A percentile compares a stretch with the other conserved stretches of the same genome.
Evolutionary conservation across 2,888 invertebrate species (phyloP).

Genomic region (Dyspetes luteomarginatus): DNA sequence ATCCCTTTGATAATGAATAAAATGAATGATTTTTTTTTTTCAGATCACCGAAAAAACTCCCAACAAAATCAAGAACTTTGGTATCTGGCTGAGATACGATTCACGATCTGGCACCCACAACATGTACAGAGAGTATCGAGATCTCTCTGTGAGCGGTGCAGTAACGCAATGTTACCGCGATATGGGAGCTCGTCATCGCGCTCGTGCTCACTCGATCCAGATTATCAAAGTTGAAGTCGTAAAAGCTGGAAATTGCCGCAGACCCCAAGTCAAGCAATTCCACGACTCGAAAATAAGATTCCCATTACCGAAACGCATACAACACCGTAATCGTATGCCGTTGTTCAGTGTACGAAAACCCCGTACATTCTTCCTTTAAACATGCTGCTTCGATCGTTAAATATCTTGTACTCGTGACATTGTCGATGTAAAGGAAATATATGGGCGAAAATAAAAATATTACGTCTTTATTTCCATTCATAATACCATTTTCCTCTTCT

Average conservation of each 20-base stretch:
- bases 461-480: neutral
- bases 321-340: conserved; percentile 92
- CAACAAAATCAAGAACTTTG: conserved; percentile 98
- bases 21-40: conserved; percentile 50
- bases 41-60: conserved; percentile 96
- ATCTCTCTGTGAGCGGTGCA: conserved; percentile 96
- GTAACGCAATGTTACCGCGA: conserved; percentile 99
- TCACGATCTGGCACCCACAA: conserved; percentile 99
- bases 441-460: conserved; percentile 48
- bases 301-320: conserved; percentile 96
- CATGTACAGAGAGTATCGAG: conserved; percentile 99
- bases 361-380: conserved; percentile 90
- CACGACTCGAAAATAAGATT: conserved; percentile 98
- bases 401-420: conserved; percentile 53
- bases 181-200: conserved; percentile 96
- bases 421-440: conserved; percentile 55
- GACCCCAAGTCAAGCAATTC: conserved; percentile 99
- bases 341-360: conserved; percentile 93
- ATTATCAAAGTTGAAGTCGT: conserved; percentile 98
- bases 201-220: conserved; percentile 98
- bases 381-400: conserved; percentile 30
- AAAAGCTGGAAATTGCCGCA: conserved; percentile 93
- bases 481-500: neutral
- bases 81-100: conserved; percentile 99
- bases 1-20: conserved; percentile 25